phyloP scores from a whole-genome alignment of 2,797 vertebrate genomes.

The Poecile montanus region DNA sequence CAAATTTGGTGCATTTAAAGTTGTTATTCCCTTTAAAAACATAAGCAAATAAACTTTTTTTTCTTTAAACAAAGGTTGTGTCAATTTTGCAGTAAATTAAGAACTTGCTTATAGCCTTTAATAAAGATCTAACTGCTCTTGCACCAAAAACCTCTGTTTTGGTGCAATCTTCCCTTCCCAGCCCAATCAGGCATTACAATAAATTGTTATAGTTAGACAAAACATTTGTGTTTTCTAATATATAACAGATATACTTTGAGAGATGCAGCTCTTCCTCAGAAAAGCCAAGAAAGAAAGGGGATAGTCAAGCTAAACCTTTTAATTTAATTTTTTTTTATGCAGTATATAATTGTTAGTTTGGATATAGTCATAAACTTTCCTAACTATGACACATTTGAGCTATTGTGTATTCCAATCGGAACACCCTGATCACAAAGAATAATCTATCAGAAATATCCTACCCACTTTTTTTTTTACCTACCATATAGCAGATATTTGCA shows the following conservation, averaged over 20 bases:
- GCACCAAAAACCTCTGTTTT: not conserved
- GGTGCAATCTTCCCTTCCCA: not conserved
- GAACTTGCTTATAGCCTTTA: conserved; percentile 2
- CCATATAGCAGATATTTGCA: not conserved
- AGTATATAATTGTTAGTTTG: not conserved
- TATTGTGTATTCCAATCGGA: not conserved
- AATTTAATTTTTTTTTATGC: not conserved
- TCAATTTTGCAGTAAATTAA: not conserved
- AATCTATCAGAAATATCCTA: not conserved
- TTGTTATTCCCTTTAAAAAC: not conserved
- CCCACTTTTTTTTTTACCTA: not conserved
- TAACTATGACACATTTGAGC: not conserved
- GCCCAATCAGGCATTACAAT: not conserved
- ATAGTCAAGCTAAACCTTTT: not conserved
- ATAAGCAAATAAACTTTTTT: not conserved
- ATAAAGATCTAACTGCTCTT: not conserved
- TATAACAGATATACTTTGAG: not conserved
- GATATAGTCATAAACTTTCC: not conserved
- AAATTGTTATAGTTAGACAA: not conserved
- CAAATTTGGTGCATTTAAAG: not conserved
- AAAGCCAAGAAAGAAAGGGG: not conserved
- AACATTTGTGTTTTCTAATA: not conserved
- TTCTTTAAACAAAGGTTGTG: not conserved
- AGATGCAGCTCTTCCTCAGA: not conserved
- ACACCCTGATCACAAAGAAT: not conserved